Base-by-base conservation (phyloP, 1,140 invertebrate genomes). In the Holcopasites calliopsidis region DNA sequence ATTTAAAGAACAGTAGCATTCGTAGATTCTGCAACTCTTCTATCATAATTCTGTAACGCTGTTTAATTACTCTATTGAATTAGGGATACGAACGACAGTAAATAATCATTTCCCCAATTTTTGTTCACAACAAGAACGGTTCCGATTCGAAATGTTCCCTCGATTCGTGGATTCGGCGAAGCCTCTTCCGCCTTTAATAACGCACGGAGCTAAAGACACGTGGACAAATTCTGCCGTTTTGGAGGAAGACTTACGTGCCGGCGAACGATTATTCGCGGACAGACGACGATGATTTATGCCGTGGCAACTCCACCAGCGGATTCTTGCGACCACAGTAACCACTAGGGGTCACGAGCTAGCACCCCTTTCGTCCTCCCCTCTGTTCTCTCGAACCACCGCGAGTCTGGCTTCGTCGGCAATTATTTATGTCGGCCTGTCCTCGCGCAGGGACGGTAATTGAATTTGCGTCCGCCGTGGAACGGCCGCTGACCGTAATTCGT, bases 351-450 rank as follows among this genome's bases (percentile, higher is more conserved):
- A 83, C 76, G 64, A 69, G 40, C 75, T 28, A 47, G 8, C 23
- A 23, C 49, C 55, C 47, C 33, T 57, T 31, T 40, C 33, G 21
- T 28, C 42, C 21, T 10, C 35, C 18, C 35, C 18, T n/a, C 28
- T 5, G 23, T 42, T 3, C 21, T 7, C 7, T 21, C 31, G 42
- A 13, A 16, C 35, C 23, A 44, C 60, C 60, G 64, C 70, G 23
- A 42, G 73, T 77, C 76, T 57, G 54, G 69, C 81, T 78, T 71
- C 60, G 35, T 44, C 60, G 52, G 76, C 79, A 82, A 83, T 83
- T 83, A 83, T 83, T 83, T 82, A 83, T 78, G 81, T 78, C 70
- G 80, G 40, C 65, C 55, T 57, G 66, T 82, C 76, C 78, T 82
- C 80, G 57, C 65, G 33, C 71, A n/a, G 50, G 26, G 62, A 78